Evolutionary conservation across 23 tunicate species (phyloP), one percentile per base, ranked within the genome.

Genomic region (Halocynthia aurantium): DNA sequence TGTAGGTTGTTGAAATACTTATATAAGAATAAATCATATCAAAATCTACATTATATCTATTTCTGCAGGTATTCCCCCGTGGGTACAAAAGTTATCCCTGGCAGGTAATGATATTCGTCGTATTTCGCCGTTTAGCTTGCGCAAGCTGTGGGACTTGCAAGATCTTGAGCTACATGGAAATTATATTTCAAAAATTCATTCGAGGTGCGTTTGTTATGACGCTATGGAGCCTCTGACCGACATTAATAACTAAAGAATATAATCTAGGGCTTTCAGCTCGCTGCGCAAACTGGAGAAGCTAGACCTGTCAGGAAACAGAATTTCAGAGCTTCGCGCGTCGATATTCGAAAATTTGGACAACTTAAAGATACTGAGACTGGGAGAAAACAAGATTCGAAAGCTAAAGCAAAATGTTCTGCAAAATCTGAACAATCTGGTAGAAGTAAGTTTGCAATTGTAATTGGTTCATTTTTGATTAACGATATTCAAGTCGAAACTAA

Each of bases 311-410:
- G 52, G 20, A 11, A 84, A 84, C 82, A 76, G 67, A 8, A 62
- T 84, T 50, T 67, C 76, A 51, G 18, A n/a, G 51, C 22, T 84
- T 67, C 68, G 82, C 11, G 50, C 67, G 22, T 60, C 52, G 21
- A 10, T 61, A 10, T 65, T 84, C 51, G 13, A 50, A 6, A 55
- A 68, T 18, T 6, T 84, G 50, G 52, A 52, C 7, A 66, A 76
- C 17, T 72, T 84, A 8, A 44, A 84, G 63, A 69, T 13, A 6
- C 76, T 84, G 44, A 8, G 64, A 9, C 22, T 84, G 8, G 50
- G 68, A 0, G 61, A 75, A 69, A 84, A 84, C 81, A 84, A 84
- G 60, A 73, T 84, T 20, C 76, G 81, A 68, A 84, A 84, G 50
- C 77, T 84, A 53, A 70, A 64, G 18, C 19, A 69, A 40, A 51